Percentiles rank a stretch among this genome's conserved stretches.
phyloP scores from a whole-genome alignment of 2,888 invertebrate species.

The Tinea semifulvella region DNA sequence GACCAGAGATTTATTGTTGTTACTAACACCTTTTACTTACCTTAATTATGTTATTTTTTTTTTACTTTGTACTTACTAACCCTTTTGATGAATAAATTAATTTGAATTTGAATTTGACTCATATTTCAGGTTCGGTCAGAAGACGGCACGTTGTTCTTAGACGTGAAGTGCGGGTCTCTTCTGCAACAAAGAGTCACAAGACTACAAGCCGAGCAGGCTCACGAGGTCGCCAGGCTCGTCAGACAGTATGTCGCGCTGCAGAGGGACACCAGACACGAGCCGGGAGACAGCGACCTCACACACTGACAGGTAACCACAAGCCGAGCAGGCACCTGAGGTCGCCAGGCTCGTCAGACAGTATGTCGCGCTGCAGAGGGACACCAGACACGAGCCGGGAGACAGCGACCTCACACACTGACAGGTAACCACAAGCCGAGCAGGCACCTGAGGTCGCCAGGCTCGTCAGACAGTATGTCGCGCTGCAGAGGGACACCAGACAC shows the following conservation, averaged over 20 bases:
- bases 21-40: too few relatives aligned
- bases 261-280: conserved; percentile 39
- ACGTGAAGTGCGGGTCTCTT: conserved; percentile 96
- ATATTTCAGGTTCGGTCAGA: conserved; percentile 85
- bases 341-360: conserved; percentile 96
- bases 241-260: conserved; percentile 94
- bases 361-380: conserved; percentile 79
- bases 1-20: too few relatives aligned
- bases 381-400: conserved; percentile 28
- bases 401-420: too few relatives aligned
- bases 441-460: conserved; percentile 96
- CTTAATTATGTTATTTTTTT: too few relatives aligned
- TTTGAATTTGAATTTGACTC: too few relatives aligned
- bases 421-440: conserved; percentile 96
- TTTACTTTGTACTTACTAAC: too few relatives aligned
- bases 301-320: conserved; percentile 72
- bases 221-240: conserved; percentile 95
- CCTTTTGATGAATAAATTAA: too few relatives aligned
- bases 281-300: too few relatives aligned
- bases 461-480: conserved; percentile 95
- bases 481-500: conserved; percentile 61
- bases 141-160: conserved; percentile 89
- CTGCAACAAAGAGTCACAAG: conserved; percentile 95
- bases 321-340: conserved; percentile 97
- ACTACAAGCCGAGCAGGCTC: conserved; percentile 96